Percentiles rank a stretch among this genome's conserved stretches.
These are phyloP conservation scores for Alexandromys fortis DNA, from an alignment of 2,113 vertebrate genomes.

Conservation along the genomic window DNA sequence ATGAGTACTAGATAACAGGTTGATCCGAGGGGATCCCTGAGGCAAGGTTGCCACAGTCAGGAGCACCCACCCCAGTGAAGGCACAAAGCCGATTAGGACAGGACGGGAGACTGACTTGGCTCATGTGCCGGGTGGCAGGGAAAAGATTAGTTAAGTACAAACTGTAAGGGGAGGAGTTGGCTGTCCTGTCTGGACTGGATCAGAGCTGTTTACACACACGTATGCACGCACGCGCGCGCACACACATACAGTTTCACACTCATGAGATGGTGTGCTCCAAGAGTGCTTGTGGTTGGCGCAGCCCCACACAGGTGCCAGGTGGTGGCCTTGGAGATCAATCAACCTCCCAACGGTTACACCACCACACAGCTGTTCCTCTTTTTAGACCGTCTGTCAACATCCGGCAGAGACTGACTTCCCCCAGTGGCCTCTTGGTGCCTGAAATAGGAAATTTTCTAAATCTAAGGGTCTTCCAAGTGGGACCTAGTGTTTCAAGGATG, in stretches of 20 bases:
- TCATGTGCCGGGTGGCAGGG: background rate
- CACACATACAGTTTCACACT: background rate
- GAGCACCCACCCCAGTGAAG: background rate
- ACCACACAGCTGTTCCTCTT: slow-evolving; percentile 18
- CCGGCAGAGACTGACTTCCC: background rate
- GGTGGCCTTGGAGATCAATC: slow-evolving; percentile 18
- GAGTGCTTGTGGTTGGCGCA: background rate
- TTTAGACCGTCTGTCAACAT: slow-evolving; percentile 55
- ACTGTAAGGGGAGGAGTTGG: background rate
- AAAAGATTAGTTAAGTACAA: background rate
- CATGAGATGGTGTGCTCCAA: background rate
- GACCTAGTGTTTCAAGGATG: background rate
- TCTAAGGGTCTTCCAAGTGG: background rate
- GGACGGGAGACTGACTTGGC: background rate
- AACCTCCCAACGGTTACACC: background rate
- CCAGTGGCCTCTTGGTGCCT: background rate
- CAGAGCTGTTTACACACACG: background rate
- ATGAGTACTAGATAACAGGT: background rate
- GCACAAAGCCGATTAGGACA: background rate
- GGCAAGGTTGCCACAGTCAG: background rate
- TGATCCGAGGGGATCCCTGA: background rate
- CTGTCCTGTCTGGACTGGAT: background rate
- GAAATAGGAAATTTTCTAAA: slow-evolving; percentile 16
- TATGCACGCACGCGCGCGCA: background rate
- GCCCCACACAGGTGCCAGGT: slow-evolving; percentile 26